These are phyloP conservation scores for Burhinus oedicnemus DNA, from an alignment of 2,113 vertebrate species.

Conservation along the genomic window DNA sequence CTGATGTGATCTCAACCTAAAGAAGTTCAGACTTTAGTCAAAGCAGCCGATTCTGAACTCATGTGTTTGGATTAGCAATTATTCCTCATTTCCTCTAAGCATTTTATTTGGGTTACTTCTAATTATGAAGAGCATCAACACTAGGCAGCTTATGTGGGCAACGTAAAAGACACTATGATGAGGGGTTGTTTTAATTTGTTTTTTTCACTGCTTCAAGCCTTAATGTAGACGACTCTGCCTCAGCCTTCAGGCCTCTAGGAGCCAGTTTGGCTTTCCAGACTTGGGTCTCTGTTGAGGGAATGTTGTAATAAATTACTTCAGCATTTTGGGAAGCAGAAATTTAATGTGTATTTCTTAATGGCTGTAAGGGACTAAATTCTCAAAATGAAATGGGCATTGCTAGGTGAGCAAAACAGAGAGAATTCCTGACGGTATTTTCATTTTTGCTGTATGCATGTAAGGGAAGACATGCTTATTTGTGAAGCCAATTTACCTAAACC, in stretches of 20 bases:
- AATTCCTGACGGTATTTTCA: not conserved
- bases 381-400: not conserved
- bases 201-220: not conserved
- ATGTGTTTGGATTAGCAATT: not conserved
- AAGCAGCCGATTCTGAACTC: not conserved
- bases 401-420: not conserved
- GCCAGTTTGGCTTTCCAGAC: not conserved
- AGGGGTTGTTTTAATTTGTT: not conserved
- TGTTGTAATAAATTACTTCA: not conserved
- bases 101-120: conserved; percentile 12
- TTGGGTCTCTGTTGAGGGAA: not conserved
- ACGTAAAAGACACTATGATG: not conserved
- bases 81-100: not conserved
- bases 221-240: not conserved
- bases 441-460: rapidly evolving
- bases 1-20: not conserved
- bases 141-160: not conserved
- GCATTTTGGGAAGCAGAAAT: not conserved
- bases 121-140: not conserved
- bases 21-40: not conserved
- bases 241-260: not conserved
- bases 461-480: not conserved
- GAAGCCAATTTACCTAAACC: not conserved
- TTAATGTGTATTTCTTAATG: not conserved
- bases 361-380: not conserved